Evolutionary conservation across 2,797 vertebrate genomes (phyloP), one percentile per base, ranked within the genome.

Genomic region (Scleropages formosus): DNA sequence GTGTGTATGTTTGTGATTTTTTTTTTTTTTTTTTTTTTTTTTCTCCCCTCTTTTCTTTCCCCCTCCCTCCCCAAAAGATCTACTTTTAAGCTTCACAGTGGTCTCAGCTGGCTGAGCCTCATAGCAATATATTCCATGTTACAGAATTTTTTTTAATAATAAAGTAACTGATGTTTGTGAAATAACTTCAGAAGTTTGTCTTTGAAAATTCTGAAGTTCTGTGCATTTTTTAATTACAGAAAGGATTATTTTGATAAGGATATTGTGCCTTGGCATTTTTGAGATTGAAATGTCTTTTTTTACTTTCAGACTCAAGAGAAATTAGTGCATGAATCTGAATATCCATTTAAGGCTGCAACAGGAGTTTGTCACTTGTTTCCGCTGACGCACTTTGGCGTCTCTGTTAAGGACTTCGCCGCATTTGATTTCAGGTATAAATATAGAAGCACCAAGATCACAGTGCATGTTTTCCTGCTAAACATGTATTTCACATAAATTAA

Each of bases 331-430:
- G 85, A 93, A 80, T 90, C 91, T 0, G 89, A 95, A 47, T 98
- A 98, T 73, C 75, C 91, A 11, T 98, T 94, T 83, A 94, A 94
- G 87, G 94, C 91, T 80, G 80, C 89, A 69, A 91, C 85, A 0
- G 94, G 93, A 74, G 74, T 93, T 8, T 97, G 96, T 82, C 94
- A 87, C 83, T 93, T 93, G 75, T 97, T 96, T 85, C 77, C 88
- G 65, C 71, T 0, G 44, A 89, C 91, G 46, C 86, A 91, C 20
- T 84, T 79, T 56, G 95, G 93, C 47, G 88, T 96, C 77, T 84
- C 90, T 7, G 80, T 97, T 80, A 92, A 82, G 82, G 91, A 89
- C 84, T 97, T 91, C 83, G 84, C 88, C 76, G 86, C 91, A 0
- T 89, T 91, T 80, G 85, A 92, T 81, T 95, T 95, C 89, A 94